Evolutionary conservation across 2,797 vertebrate species (phyloP).

Genomic region (Thripadectes ignobilis): DNA sequence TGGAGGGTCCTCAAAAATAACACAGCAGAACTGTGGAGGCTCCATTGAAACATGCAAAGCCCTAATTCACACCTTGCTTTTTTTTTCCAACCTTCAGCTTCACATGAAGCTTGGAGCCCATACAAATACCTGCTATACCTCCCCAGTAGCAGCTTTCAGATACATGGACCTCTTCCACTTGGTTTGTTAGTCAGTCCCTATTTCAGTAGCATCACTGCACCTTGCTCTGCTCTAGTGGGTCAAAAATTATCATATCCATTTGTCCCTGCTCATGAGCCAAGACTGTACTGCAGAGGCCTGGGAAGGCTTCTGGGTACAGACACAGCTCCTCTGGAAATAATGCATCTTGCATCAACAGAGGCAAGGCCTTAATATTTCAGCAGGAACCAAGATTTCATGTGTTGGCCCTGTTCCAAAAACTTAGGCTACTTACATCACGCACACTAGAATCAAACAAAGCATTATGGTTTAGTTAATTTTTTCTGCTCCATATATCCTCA

Average conservation of each 20-base stretch:
- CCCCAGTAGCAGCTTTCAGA: neutral
- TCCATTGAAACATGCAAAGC: neutral
- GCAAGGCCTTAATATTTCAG: conserved; percentile 1
- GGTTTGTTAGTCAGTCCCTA: neutral
- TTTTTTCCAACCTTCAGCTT: neutral
- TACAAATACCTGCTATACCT: neutral
- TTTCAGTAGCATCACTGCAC: neutral
- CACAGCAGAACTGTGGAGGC: neutral
- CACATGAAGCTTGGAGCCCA: neutral
- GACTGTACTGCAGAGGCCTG: neutral
- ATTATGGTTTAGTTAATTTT: neutral
- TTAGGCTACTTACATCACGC: neutral
- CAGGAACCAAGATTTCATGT: neutral
- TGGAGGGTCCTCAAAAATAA: neutral
- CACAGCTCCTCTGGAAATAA: neutral
- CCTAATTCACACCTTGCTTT: neutral
- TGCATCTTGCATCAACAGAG: neutral
- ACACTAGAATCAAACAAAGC: neutral
- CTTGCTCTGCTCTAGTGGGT: neutral
- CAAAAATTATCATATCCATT: neutral
- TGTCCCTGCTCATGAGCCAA: neutral
- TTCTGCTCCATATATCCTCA: conserved; percentile 39
- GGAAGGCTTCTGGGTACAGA: neutral
- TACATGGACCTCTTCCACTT: neutral
- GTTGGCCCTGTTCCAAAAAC: neutral